Evolutionary conservation across 1,140 invertebrate species (phyloP), one percentile per base, ranked within the genome.

Genomic region (Halictus rubicundus): DNA sequence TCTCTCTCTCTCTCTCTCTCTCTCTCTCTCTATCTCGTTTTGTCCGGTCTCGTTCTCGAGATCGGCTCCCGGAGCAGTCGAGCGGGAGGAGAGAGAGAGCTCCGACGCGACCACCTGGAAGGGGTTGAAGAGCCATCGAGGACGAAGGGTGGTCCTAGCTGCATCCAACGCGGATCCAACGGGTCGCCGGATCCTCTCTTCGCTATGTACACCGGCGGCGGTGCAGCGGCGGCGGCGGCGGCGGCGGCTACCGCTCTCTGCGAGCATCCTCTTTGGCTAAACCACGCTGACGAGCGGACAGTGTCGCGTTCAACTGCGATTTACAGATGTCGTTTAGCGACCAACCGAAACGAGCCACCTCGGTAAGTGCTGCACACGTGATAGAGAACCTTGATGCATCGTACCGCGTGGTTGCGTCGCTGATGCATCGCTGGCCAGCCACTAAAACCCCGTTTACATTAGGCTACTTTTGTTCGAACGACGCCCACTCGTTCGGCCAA

Each of bases 91-190:
- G 68, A 57, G 68, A 57, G 68, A 74, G 74, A 73, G 5, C 32
- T 73, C 72, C 78, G 46, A 63, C 69, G 68, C 71, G 79, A 78
- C 84, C 64, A 70, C 66, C 74, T 85, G 84, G 84, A 85, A 85
- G 84, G 84, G 84, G 79, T 80, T 82, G 83, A 85, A 85, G 83
- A 85, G 68, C 82, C 69, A 81, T 85, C 83, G 84, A 85, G 73
- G 73, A 54, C 59, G 83, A 81, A 85, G 83, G 83, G 78, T 85
- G 78, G 68, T 70, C 66, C 73, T 65, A 64, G 59, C 78, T 84
- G 68, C 60, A 52, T 49, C 73, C 42, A 14, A 54, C 71, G 72
- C 71, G 54, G 9, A 85, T 79, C 80, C 49, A 80, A 46, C 76
- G 71, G 68, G 70, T 39, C 32, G 32, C 32, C 32, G 32, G 32